Conservation (phyloP, 2,797 vertebrate genomes). For the Sylvia borin region DNA sequence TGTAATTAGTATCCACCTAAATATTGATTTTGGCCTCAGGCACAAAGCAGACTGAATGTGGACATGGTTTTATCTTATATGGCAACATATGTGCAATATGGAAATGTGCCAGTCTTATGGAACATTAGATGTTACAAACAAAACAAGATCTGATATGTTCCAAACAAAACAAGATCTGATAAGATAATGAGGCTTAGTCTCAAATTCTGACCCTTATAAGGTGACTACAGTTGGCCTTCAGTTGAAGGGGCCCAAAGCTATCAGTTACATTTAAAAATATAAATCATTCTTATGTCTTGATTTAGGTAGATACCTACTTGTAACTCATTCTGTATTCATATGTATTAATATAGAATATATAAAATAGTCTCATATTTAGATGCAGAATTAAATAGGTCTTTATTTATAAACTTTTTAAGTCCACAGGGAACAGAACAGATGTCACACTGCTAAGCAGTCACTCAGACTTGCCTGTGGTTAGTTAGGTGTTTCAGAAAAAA, state of each 20-base stretch:
- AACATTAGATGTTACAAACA: background rate
- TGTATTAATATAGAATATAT: background rate
- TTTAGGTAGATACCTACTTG: background rate
- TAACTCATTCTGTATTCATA: background rate
- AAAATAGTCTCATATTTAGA: background rate
- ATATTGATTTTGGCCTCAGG: background rate
- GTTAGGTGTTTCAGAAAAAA: background rate
- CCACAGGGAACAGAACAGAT: constrained; percentile 23
- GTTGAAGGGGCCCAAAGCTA: background rate
- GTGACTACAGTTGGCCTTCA: background rate
- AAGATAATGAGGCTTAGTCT: background rate
- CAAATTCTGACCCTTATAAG: background rate
- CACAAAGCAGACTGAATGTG: background rate
- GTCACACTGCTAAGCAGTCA: background rate
- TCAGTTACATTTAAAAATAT: background rate
- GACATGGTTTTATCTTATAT: background rate
- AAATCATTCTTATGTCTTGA: background rate
- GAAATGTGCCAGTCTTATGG: background rate
- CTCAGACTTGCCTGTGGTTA: background rate
- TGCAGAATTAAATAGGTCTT: background rate
- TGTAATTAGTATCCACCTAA: background rate
- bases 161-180: background rate
- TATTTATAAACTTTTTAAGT: background rate
- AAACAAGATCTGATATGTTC: background rate
- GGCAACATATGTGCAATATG: background rate